Conservation (phyloP, 2,113 vertebrate species). For the Antigone vipio region DNA sequence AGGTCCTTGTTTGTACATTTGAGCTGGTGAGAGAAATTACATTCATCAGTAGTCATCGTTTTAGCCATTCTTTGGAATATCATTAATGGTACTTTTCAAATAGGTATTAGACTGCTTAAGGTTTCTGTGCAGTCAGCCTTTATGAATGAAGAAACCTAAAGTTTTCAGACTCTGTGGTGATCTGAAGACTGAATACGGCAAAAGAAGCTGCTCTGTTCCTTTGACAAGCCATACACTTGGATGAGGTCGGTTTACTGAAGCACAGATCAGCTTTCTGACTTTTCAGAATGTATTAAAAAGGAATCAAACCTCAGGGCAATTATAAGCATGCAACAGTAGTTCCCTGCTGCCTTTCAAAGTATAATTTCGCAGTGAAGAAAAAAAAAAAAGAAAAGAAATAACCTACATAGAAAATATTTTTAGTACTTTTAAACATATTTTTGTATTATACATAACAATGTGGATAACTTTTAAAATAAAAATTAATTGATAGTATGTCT, state of each 20-base stretch:
- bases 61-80: not conserved
- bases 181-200: not conserved
- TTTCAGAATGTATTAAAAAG: constrained; percentile 18
- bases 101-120: not conserved
- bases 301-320: constrained; percentile 1
- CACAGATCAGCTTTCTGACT: not conserved
- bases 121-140: not conserved
- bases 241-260: not conserved
- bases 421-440: not conserved
- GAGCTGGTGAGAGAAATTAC: not conserved
- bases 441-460: not conserved
- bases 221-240: not conserved
- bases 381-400: not conserved
- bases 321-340: not conserved
- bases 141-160: not conserved
- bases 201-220: not conserved
- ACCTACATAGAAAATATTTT: not conserved
- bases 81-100: not conserved
- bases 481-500: not conserved
- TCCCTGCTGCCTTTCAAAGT: not conserved
- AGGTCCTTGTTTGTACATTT: not conserved
- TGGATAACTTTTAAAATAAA: not conserved
- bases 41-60: not conserved
- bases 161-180: not conserved
- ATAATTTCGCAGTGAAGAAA: not conserved